Evolutionary conservation across 2,113 vertebrate species (phyloP).

Genomic region (Pterocles gutturalis): DNA sequence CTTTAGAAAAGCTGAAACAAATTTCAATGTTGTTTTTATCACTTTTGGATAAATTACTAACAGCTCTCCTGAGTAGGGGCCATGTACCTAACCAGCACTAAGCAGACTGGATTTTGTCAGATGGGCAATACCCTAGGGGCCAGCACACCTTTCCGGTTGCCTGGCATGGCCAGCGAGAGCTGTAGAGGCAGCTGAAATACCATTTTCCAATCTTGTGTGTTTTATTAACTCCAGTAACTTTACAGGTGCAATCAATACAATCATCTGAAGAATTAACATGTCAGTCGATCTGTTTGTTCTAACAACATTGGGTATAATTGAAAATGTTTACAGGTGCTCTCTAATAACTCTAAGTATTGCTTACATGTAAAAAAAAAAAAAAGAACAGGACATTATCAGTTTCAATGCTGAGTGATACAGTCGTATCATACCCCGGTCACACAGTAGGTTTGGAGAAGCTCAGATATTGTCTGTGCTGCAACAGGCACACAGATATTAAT

Average conservation of each 20-base stretch:
- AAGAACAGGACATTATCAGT: not conserved
- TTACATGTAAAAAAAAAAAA: not conserved
- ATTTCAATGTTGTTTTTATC: not conserved
- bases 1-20: not conserved
- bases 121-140: not conserved
- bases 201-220: not conserved
- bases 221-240: not conserved
- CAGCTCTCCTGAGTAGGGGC: not conserved
- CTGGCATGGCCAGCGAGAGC: not conserved
- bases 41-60: not conserved
- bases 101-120: too few relatives aligned
- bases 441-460: not conserved
- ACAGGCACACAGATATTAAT: not conserved
- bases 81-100: not conserved
- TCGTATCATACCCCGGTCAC: not conserved
- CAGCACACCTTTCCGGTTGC: rapidly evolving
- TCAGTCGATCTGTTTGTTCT: not conserved
- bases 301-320: not conserved
- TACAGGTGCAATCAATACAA: not conserved
- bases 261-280: not conserved
- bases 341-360: not conserved
- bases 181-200: not conserved
- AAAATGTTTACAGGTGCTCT: not conserved
- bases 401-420: not conserved
- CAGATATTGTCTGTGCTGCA: not conserved